Percentiles rank a stretch among this genome's conserved stretches.
phyloP scores from a whole-genome alignment of 92 coral and sea anemone species.

The Ricordea florida region DNA sequence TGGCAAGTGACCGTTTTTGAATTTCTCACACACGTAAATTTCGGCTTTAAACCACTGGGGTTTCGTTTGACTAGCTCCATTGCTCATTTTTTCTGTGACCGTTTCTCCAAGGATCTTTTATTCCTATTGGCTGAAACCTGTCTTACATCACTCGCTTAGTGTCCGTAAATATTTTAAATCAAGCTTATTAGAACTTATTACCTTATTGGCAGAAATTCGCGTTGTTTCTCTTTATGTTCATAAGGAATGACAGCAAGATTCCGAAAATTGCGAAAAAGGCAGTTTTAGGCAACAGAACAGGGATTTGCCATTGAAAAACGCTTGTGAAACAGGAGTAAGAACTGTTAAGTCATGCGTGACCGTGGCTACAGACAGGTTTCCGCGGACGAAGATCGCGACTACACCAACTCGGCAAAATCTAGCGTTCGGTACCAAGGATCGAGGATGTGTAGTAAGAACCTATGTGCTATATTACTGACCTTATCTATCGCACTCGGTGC shows the following conservation, averaged over 20 bases:
- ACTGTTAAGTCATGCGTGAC: too few relatives aligned
- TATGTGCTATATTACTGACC: conserved; percentile 65
- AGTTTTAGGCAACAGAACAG: too few relatives aligned
- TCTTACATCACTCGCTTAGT: conserved; percentile 9
- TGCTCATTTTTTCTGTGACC: not conserved
- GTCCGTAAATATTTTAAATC: conserved; percentile 21
- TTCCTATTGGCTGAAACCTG: not conserved
- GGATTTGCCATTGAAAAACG: too few relatives aligned
- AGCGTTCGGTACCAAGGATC: conserved; percentile 45
- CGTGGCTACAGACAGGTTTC: conserved; percentile 14
- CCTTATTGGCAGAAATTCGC: not conserved
- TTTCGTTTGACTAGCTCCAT: too few relatives aligned
- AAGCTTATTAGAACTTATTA: conserved; percentile 15
- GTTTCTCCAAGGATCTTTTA: too few relatives aligned
- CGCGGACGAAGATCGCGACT: conserved; percentile 17
- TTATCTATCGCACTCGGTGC: conserved; percentile 85
- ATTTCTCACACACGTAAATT: too few relatives aligned
- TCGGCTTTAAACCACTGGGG: too few relatives aligned
- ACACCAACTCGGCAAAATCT: conserved; percentile 16
- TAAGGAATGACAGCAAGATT: too few relatives aligned
- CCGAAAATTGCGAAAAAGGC: too few relatives aligned
- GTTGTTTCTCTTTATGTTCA: not conserved
- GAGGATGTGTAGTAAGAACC: conserved; percentile 44
- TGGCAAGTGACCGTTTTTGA: too few relatives aligned
- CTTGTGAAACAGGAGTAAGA: too few relatives aligned